phyloP scores from a whole-genome alignment of 2,888 invertebrate genomes.

The Microctonus aethiopoides region DNA sequence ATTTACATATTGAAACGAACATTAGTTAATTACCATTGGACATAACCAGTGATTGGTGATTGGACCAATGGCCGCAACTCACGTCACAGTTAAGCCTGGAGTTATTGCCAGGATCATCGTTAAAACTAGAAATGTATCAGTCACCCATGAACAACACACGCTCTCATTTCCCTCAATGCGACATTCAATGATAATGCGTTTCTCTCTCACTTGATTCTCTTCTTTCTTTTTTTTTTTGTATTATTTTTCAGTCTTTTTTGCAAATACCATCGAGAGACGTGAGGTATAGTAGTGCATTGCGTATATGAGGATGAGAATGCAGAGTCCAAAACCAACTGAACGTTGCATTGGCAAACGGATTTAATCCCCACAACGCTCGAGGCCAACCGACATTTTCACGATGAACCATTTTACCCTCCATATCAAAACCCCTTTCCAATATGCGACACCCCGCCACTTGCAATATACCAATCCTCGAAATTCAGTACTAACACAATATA shows the following conservation, averaged over 20 bases:
- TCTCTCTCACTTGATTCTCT: neutral
- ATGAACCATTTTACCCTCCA: slow-evolving; percentile 44
- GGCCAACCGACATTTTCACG: slow-evolving; percentile 52
- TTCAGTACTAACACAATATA: slow-evolving; percentile 34
- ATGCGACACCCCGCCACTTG: neutral
- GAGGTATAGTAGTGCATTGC: neutral
- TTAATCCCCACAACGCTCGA: slow-evolving; percentile 47
- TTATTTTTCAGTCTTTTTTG: too few species aligned
- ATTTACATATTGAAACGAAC: slow-evolving; percentile 65
- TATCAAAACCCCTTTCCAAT: slow-evolving; percentile 26
- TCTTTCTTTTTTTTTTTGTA: neutral
- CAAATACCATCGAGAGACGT: too few species aligned
- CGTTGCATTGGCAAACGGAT: slow-evolving; percentile 38
- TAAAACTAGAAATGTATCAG: slow-evolving; percentile 65
- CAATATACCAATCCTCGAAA: slow-evolving; percentile 37
- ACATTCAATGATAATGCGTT: too few species aligned
- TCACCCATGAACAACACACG: slow-evolving; percentile 43
- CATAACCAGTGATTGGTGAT: slow-evolving; percentile 66
- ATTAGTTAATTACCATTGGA: slow-evolving; percentile 65
- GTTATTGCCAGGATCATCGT: slow-evolving; percentile 67
- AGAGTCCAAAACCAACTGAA: slow-evolving; percentile 24
- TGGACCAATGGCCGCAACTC: slow-evolving; percentile 56
- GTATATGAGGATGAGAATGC: slow-evolving; percentile 13
- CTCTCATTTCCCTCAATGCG: neutral
- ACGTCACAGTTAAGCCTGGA: slow-evolving; percentile 61